These are phyloP conservation scores for Ischnura elegans DNA, from an alignment of 2,888 invertebrate species.

Conservation along the genomic window DNA sequence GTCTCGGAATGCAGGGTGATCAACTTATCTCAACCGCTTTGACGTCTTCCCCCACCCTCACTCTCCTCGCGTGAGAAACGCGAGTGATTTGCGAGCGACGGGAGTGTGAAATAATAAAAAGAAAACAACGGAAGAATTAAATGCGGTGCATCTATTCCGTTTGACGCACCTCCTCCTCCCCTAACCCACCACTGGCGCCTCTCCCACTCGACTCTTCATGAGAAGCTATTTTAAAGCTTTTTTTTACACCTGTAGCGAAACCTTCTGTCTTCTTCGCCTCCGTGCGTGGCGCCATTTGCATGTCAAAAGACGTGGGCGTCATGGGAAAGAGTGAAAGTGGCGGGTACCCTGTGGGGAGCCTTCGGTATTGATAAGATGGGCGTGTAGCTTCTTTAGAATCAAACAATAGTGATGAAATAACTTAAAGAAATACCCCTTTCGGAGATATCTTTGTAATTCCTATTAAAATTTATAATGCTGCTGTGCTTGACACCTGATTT, in stretches of 20 bases:
- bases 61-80: neutral
- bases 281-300: neutral
- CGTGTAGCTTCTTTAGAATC: no score
- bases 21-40: neutral
- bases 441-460: no score
- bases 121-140: neutral
- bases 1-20: neutral
- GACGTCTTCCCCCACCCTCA: neutral
- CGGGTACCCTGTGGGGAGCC: slow-evolving; percentile 11
- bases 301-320: neutral
- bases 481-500: no score
- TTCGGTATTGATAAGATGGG: neutral
- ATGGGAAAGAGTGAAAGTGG: slow-evolving; percentile 38
- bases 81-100: neutral
- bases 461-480: no score
- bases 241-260: neutral
- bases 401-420: no score
- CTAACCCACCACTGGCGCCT: neutral
- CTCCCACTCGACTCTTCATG: neutral
- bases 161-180: neutral
- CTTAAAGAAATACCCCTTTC: no score
- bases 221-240: slow-evolving; percentile 2
- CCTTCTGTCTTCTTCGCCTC: neutral
- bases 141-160: neutral
- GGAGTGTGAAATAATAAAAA: neutral